A percentile compares a stretch with the other conserved stretches of the same genome.
Evolutionary conservation across 2,113 vertebrate genomes (phyloP).

Genomic region (human): GRCh38 chr1:6513001-6513500

Average conservation of each 20-base stretch:
- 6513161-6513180: neutral
- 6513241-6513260: neutral
- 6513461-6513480: neutral
- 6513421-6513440: neutral
- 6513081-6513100: too few relatives aligned
- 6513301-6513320: neutral
- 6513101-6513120: neutral
- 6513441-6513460: neutral
- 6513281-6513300: neutral
- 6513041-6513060: neutral
- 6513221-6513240: neutral
- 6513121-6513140: neutral
- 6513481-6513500: neutral
- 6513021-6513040: neutral
- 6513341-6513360: neutral
- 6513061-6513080: accelerated
- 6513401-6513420: neutral
- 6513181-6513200: neutral
- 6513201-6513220: neutral
- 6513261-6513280: neutral
- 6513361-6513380: neutral
- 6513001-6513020: neutral
- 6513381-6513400: neutral
- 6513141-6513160: neutral
- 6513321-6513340: neutral